These are phyloP conservation scores for Pseudococcus jackbeardsleyi DNA, from an alignment of 2,888 invertebrate species.

Conservation along the genomic window DNA sequence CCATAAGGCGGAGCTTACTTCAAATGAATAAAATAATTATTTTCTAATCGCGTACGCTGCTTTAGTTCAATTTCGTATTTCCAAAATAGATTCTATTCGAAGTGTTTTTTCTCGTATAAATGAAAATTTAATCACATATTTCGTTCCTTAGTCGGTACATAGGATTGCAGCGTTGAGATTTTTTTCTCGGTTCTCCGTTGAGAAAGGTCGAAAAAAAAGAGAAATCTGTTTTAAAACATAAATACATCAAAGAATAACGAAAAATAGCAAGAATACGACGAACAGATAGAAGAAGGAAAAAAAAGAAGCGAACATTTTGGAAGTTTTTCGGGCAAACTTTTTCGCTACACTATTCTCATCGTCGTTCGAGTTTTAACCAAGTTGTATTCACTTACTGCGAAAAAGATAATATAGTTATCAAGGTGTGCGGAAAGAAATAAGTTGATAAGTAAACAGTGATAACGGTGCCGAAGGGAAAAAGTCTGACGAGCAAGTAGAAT, in stretches of 20 bases:
- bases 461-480: slow-evolving; percentile 63
- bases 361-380: slow-evolving; percentile 49
- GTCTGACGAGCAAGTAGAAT: slow-evolving; percentile 33
- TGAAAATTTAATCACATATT: slow-evolving; percentile 23
- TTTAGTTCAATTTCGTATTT: no score
- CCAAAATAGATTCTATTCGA: no score
- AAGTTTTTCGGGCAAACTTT: slow-evolving; percentile 31
- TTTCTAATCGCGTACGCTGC: no score
- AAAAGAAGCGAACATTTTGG: slow-evolving; percentile 11
- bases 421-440: slow-evolving; percentile 63
- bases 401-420: slow-evolving; percentile 62
- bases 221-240: slow-evolving; percentile 57
- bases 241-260: slow-evolving; percentile 52
- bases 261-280: neutral
- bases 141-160: neutral
- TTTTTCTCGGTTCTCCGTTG: neutral
- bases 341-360: slow-evolving; percentile 43
- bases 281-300: neutral
- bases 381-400: slow-evolving; percentile 58
- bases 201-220: neutral
- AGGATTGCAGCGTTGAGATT: neutral
- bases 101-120: neutral
- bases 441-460: slow-evolving; percentile 64
- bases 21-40: no score
- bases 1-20: no score